Base-by-base conservation (phyloP, 37 sponge, comb jelly and placozoan species). In the Diacarnus erythraeanus region DNA sequence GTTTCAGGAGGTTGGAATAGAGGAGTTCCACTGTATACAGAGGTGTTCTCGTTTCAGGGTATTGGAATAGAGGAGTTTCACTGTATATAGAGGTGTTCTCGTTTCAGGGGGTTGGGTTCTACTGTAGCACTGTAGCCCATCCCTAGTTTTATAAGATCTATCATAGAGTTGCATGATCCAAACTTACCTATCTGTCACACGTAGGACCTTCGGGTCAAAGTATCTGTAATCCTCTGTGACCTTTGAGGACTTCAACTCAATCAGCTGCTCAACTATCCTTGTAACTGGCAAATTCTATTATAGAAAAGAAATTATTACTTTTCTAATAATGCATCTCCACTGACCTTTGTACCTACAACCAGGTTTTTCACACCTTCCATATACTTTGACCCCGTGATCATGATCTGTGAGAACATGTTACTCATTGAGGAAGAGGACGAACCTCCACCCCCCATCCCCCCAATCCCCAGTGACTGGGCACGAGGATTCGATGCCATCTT, bases 341-440 rank as follows among this genome's bases (percentile, higher is more conserved):
- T 42, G 26, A 92, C 93, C 88, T 89, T 90, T 66, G 86, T 83
- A 35, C 90, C 81, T 41, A 97, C 80, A 23, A 94, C 95, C 9
- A 97, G 63, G 69, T 91, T 97, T 75, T 91, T 94, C 26, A 97
- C 95, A 68, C 97, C 97, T 59, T 97, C 97, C 92, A 94, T 97
- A 57, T 86, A 88, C 82, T 93, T 89, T 27, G 94, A 93, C 21
- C 94, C 91, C 1, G 94, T 70, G 27, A 70, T 80, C 76, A 93
- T 78, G 71, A 85, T 21, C 60, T 88, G 73, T 10, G 91, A 87
- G 66, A 93, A 90, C 91, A 94, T 83, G 42, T 63, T 81, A 31
- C 83, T 83, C 61, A 41, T 57, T 5, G 59, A 51, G 42, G 72
- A 59, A 44, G 27, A 34, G 57, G 67, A 72, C 42, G 43, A 47